Base-by-base conservation (phyloP, 2,888 invertebrate genomes). In the Nomada goodeniana region DNA sequence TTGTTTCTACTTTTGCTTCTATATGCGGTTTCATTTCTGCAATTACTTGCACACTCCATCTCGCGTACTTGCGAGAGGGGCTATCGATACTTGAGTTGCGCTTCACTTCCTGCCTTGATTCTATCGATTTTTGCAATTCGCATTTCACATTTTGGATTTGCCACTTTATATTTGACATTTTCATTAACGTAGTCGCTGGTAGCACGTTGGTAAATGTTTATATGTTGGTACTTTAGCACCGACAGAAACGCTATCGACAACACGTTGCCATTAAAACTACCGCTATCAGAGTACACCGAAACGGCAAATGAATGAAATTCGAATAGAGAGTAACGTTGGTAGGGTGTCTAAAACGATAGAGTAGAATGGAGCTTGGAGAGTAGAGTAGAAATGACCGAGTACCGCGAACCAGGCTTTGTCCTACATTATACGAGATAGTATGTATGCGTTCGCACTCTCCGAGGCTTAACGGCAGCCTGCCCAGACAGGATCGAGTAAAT, bases 401-500 rank as follows among this genome's bases (percentile, higher is more conserved):
- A 69, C 36, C 64, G 84, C 76, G 86, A 80, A 76, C 80, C 80
- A 42, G 73, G 82, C 87, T 90, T 89, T 91, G 91, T 91, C 89
- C 89, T 90, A 91, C 85, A 89, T 90, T 36, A 88, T 78, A 77
- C 70, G 60, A 83, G 80, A 84, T 76, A 83, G 81, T 76, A 64
- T 59, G 47, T 36, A 80, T 79, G 78, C 73, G 75, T 64, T 82
- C 78, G 75, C 53, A 72, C 70, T 69, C 75, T 59, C 80, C 60
- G 69, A 83, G 67, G 57, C 52, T 78, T 75, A 81, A 70, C 65
- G 64, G 53, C 64, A 67, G 76, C 44, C 63, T 57, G 73, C 36
- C 59, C 79, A 57, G 64, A 74, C 76, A 36, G 77, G 76, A 80
- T 82, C 84, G 84, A 79, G 85, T 90, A 86, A 87, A 90, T 90